Evolutionary conservation across 2,797 vertebrate genomes (phyloP).

Genomic region (Macropodus opercularis): DNA sequence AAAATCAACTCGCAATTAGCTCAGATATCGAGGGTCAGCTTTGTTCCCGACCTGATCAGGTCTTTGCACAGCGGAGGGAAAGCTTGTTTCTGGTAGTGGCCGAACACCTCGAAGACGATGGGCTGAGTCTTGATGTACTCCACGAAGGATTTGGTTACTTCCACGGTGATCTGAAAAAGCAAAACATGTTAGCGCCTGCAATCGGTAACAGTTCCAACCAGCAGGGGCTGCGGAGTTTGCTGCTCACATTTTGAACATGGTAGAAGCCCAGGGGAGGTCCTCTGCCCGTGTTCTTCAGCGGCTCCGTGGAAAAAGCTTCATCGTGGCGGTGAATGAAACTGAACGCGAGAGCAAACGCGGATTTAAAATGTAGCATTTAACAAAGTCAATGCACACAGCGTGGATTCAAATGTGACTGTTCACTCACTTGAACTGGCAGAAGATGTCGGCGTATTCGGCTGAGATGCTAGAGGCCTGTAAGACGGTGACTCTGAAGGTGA

Average conservation of each 20-base stretch:
- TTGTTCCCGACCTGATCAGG: constrained; percentile 86
- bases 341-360: constrained; percentile 20
- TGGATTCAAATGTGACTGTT: neutral
- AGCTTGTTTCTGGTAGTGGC: constrained; percentile 97
- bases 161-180: constrained; percentile 89
- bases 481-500: constrained; percentile 97
- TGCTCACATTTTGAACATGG: constrained; percentile 94
- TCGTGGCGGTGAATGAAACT: constrained; percentile 99
- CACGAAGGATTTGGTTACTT: constrained; percentile 95
- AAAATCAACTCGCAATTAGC: neutral
- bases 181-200: neutral
- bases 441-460: constrained; percentile 97
- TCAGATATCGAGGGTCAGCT: neutral
- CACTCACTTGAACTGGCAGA: constrained; percentile 98
- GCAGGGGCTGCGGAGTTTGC: neutral
- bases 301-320: constrained; percentile 98
- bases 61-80: constrained; percentile 97
- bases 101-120: constrained; percentile 98
- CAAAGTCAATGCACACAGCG: too few species aligned
- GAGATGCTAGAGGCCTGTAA: constrained; percentile 98
- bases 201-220: neutral
- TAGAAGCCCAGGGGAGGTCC: constrained; percentile 97
- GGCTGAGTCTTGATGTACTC: constrained; percentile 98
- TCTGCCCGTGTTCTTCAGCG: constrained; percentile 96
- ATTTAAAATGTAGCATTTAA: too few species aligned